Evolutionary conservation across 2,113 vertebrate genomes (phyloP), one percentile per base, ranked within the genome.

Genomic region (Gyps fulvus): DNA sequence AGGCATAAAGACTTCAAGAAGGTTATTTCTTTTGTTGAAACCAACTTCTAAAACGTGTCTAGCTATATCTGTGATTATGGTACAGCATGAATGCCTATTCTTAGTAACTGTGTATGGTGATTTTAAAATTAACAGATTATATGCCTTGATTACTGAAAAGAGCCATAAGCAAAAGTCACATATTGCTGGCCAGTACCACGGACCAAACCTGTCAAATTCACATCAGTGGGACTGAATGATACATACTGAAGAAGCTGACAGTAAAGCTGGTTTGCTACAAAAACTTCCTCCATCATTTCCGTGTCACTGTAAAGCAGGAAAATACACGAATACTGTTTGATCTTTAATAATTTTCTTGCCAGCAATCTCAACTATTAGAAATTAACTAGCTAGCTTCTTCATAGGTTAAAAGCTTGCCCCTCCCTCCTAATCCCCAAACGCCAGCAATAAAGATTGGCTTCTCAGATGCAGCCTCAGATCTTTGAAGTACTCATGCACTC

Each of bases 1-100:
- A 90, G 74, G 79, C 79, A 76, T 52, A 45, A 90, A 93, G 82
- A 97, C 96, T 98, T 96, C 88, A 93, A 77, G 92, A 86, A 88
- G 90, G 89, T 82, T 96, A 91, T 91, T 95, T 80, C 87, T 88
- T 97, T 84, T 85, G 32, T 92, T 50, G 49, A 91, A 95, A 93
- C 22, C 32, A 90, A 90, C 92, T 91, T 93, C 13, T 61, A 67
- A 92, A 91, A 91, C 66, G 80, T 54, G 42, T 40, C 80, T 95
- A 70, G 67, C 88, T 96, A 27, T 63, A 43, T 27, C 63, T 94
- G 73, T 71, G 43, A 78, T 93, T 82, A 71, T 49, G 92, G 92
- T 82, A 77, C 38, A 49, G 72, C 83, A 93, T 23, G 52, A 94
- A 83, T 82, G 84, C 43, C 83, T 90, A 88, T 95, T 96, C 96